Evolutionary conservation across 2,888 invertebrate species (phyloP), one percentile per base, ranked within the genome.

Genomic region (Gasteruption jaculator): DNA sequence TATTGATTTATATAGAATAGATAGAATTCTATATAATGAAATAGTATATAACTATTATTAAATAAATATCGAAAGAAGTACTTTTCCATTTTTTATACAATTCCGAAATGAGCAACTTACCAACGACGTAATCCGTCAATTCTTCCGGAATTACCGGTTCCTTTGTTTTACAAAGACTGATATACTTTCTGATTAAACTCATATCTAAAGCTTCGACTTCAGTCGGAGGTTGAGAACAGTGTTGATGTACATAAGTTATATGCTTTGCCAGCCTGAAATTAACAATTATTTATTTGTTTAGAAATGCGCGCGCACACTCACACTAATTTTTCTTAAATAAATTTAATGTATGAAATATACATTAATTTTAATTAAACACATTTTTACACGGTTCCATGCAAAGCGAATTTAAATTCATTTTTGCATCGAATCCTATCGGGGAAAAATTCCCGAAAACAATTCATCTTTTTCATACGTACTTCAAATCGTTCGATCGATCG

Each of bases 231-330:
- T 97, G 93, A 41, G 80, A 78, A 53, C 83, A 83, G 73, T 94
- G 86, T 63, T 89, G 89, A 73, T 99, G 99, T 24, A 99, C 97
- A 70, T 92, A 95, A 1, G 97, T 91, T 44, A 99, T 97, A 73
- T 99, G 99, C 69, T 94, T 86, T 8, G 99, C 99, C 43, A 99
- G 75, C 58, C 91, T 65, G 16, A 27, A 48, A 50, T 19, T 18
- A n/a, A n/a, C n/a, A n/a, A n/a, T n/a, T n/a, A n/a, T n/a, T n/a
- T n/a, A n/a, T n/a, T n/a, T n/a, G 27, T 27, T 14, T 11, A 27
- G 7, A 27, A 3, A 14, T n/a, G n/a, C n/a, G n/a, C n/a, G n/a
- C n/a, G n/a, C n/a, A n/a, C n/a, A n/a, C n/a, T n/a, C n/a, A n/a
- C n/a, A n/a, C n/a, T n/a, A 30, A 34, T 8, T 22, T 31, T 29